A percentile compares a stretch with the other conserved stretches of the same genome.
These are phyloP conservation scores for Drosophila nebulosa DNA, from an alignment of 1,140 invertebrate species.

Conservation along the genomic window DNA sequence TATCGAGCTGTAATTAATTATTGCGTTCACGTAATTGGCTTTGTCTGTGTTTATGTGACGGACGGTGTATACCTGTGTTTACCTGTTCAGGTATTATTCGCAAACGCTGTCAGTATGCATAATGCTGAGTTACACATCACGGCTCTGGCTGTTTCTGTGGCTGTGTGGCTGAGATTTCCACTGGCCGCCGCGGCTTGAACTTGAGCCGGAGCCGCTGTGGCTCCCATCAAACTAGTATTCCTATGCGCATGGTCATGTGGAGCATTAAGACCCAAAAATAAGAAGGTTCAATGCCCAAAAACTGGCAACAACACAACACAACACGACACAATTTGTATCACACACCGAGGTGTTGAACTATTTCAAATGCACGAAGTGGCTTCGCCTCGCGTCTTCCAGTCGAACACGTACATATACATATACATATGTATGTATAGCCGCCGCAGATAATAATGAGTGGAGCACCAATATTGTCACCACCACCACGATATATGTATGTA, in stretches of 20 bases:
- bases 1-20: slow-evolving; percentile 47
- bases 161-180: too few relatives aligned
- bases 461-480: not conserved
- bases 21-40: slow-evolving; percentile 54
- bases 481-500: too few relatives aligned
- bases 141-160: too few relatives aligned
- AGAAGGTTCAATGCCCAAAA: slow-evolving; percentile 52
- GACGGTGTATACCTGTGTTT: not conserved
- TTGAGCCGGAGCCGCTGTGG: not conserved
- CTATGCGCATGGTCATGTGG: slow-evolving; percentile 38
- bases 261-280: slow-evolving; percentile 22
- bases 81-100: slow-evolving; percentile 21
- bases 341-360: slow-evolving; percentile 48
- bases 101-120: slow-evolving; percentile 11
- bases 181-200: not conserved
- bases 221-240: not conserved
- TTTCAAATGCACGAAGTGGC: slow-evolving; percentile 39
- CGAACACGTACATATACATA: not conserved
- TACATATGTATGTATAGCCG: too few relatives aligned
- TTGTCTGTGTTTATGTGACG: slow-evolving; percentile 15
- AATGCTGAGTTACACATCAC: slow-evolving; percentile 7
- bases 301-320: slow-evolving; percentile 40
- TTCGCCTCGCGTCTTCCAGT: not conserved
- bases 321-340: slow-evolving; percentile 39
- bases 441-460: not conserved